These are phyloP conservation scores for Tetragonula clypearis DNA, from an alignment of 1,140 invertebrate species.

Conservation along the genomic window DNA sequence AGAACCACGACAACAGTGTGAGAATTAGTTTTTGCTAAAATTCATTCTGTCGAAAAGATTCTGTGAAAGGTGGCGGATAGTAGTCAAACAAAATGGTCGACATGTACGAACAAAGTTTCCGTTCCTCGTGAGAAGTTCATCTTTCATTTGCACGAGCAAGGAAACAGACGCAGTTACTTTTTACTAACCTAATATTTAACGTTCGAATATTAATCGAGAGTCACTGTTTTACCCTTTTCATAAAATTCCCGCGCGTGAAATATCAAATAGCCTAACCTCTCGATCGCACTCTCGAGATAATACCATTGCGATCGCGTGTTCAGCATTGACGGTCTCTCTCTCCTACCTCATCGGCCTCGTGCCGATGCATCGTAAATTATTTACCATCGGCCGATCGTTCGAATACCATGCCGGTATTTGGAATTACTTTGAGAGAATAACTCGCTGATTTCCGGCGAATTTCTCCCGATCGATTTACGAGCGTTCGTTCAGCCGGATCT, in stretches of 20 bases:
- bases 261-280: neutral
- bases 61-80: too few species aligned
- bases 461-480: conserved; percentile 54
- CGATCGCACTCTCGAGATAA: neutral
- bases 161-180: too few species aligned
- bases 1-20: too few species aligned
- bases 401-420: neutral
- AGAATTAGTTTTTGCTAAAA: too few species aligned
- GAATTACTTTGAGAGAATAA: conserved; percentile 41
- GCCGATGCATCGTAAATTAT: conserved; percentile 8
- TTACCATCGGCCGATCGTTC: neutral
- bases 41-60: too few species aligned
- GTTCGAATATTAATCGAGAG: too few species aligned
- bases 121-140: too few species aligned
- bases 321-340: too few species aligned
- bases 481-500: conserved; percentile 2
- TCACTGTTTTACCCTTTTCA: neutral
- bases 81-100: too few species aligned
- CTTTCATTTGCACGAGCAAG: too few species aligned
- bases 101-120: too few species aligned
- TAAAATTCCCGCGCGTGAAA: neutral
- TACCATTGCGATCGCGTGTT: neutral
- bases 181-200: too few species aligned
- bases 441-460: conserved; percentile 10
- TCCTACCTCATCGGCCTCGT: neutral